Conservation (phyloP, 1,140 invertebrate species). For the Halictus rubicundus region DNA sequence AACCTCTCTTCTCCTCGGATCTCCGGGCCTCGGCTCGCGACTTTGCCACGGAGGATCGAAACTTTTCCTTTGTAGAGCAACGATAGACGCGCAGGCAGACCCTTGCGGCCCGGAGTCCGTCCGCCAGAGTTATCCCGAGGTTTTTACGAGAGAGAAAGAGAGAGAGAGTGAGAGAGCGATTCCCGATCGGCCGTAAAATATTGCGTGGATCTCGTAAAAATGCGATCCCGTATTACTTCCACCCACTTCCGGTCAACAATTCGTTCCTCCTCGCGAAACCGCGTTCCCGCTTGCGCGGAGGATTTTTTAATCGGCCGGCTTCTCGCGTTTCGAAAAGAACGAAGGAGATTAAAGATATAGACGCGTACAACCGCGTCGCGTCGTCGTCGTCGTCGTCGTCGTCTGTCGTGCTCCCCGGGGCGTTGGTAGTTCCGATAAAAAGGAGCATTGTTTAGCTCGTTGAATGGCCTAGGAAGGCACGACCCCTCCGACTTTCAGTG, state of each 20-base stretch:
- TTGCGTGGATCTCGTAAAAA: constrained; percentile 11
- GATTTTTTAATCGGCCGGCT: neutral
- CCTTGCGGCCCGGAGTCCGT: too few relatives aligned
- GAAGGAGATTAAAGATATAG: constrained; percentile 19
- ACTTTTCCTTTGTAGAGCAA: neutral
- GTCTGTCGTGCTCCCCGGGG: neutral
- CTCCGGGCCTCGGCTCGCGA: neutral
- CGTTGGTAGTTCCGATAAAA: neutral
- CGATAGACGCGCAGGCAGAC: too few relatives aligned
- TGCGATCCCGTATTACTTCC: neutral
- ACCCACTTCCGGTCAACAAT: neutral
- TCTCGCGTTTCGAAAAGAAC: too few relatives aligned
- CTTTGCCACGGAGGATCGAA: neutral
- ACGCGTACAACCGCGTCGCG: neutral
- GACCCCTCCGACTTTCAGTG: constrained; percentile 34
- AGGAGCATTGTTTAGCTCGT: constrained; percentile 17
- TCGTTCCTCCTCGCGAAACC: too few relatives aligned
- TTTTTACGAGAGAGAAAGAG: constrained; percentile 14
- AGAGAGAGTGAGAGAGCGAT: too few relatives aligned
- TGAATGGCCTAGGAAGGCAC: constrained; percentile 20
- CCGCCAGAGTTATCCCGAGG: neutral
- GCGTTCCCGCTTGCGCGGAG: too few relatives aligned
- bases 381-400: too few relatives aligned
- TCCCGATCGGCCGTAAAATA: constrained; percentile 35
- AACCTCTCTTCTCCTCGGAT: neutral